Base-by-base conservation (phyloP, 1,140 invertebrate species). In the Caenorhabditis tropicalis region DNA sequence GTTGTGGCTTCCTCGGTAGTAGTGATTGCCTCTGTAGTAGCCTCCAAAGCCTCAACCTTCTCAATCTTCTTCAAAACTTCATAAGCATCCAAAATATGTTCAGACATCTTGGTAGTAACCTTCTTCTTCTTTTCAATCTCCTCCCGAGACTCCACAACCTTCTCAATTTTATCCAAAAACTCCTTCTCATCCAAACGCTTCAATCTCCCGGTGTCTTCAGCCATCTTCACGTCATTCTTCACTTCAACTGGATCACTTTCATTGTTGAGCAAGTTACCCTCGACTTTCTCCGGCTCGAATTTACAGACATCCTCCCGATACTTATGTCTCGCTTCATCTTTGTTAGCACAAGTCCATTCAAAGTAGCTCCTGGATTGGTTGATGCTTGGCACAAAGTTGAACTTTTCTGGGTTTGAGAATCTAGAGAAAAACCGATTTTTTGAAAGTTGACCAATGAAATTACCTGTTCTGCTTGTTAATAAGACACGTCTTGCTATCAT, bases 401-500 rank as follows among this genome's bases (percentile, higher is more conserved):
- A 90, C 19, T 85, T 79, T 9, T 91, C 88, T 5, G 89, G 88
- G 74, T 88, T 87, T 2, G 90, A 87, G 58, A 89, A 84, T 31
- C 87, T 87, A 58, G 27, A 87, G 16, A 21, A 36, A 36, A 36
- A 49, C 2, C 9, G 7, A n/a, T 33, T 56, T 85, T 85, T 33
- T n/a, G 2, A 48, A 43, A 36, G 12, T 7, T 36, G 36, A 4
- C 5, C 10, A 24, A 51, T 36, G 12, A 46, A 19, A 29, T 46
- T 4, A 88, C 83, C 90, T 84, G 82, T 90, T 90, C 43, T 90
- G 88, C 79, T 87, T 88, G 86, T 88, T 91, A 5, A 90, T 79
- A 27, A 90, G 82, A 81, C 89, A 90, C 0, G 89, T 90, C 43
- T 85, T 60, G 15, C 88, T 87, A 33, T 91, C 89, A 48, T 87